Percentiles rank a stretch among this genome's conserved stretches.
Conservation (phyloP, 2,888 invertebrate species). For the Tenthredo notha region DNA sequence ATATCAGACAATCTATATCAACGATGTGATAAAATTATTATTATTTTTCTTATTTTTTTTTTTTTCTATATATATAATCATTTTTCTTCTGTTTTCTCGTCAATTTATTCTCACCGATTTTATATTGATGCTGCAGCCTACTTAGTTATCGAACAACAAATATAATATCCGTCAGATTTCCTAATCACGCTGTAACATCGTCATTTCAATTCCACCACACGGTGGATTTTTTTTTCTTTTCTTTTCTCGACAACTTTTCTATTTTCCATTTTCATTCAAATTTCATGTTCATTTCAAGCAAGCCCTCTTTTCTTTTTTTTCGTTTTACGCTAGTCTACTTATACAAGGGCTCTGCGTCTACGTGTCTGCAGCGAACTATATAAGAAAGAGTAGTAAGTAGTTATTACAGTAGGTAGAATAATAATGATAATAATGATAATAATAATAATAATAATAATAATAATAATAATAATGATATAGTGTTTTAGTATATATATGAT, state of each 20-base stretch:
- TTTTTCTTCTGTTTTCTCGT: neutral
- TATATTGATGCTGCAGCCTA: neutral
- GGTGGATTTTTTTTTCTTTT: neutral
- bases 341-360: neutral
- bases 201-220: neutral
- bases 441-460: slow-evolving; percentile 58
- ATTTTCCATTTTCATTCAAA: neutral
- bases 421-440: neutral
- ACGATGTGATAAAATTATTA: neutral
- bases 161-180: slow-evolving; percentile 20
- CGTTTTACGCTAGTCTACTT: neutral
- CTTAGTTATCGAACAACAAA: slow-evolving; percentile 24
- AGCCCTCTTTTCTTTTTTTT: neutral
- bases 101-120: neutral
- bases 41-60: neutral
- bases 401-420: neutral
- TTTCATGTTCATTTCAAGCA: slow-evolving; percentile 18
- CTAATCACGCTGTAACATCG: neutral
- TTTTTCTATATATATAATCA: neutral
- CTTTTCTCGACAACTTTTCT: neutral
- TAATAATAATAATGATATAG: slow-evolving; percentile 50
- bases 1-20: neutral
- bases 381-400: neutral
- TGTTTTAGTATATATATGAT: neutral
- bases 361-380: slow-evolving; percentile 9